Percentiles rank a stretch among this genome's conserved stretches.
These are phyloP conservation scores for Micronycteris hirsuta DNA, from an alignment of 2,113 vertebrate genomes.

Conservation along the genomic window DNA sequence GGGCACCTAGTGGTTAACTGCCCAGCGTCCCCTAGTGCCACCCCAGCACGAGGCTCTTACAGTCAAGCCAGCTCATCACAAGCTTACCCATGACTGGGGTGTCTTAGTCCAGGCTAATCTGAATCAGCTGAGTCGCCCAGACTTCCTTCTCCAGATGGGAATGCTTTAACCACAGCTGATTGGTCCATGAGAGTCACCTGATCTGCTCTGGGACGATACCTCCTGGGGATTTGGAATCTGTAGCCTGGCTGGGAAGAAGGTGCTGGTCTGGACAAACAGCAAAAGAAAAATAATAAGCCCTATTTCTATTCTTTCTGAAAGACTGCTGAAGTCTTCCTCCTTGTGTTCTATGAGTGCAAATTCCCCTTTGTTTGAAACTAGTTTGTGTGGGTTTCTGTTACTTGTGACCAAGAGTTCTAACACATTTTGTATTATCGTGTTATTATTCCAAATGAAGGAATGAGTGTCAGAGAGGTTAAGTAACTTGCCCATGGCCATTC, in stretches of 20 bases:
- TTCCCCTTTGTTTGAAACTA: background rate
- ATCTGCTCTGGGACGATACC: background rate
- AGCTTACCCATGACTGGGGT: no score
- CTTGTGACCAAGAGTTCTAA: background rate
- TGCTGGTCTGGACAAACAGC: no score
- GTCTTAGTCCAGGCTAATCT: background rate
- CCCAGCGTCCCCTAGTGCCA: background rate
- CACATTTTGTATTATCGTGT: background rate
- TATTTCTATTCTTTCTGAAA: background rate
- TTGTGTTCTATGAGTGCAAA: background rate
- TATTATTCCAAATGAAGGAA: background rate
- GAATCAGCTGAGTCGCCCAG: background rate
- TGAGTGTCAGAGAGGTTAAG: background rate
- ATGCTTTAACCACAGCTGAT: background rate
- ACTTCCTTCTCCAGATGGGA: background rate
- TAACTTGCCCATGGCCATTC: background rate
- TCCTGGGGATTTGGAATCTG: background rate
- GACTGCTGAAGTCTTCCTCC: background rate
- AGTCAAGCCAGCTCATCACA: background rate
- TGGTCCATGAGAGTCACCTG: background rate
- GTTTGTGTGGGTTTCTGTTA: background rate
- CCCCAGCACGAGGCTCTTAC: background rate
- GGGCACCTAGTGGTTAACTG: background rate
- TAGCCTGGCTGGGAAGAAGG: background rate
- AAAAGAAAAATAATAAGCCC: background rate